These are phyloP conservation scores for Agrypnia vestita DNA, from an alignment of 1,140 invertebrate species.

Conservation along the genomic window DNA sequence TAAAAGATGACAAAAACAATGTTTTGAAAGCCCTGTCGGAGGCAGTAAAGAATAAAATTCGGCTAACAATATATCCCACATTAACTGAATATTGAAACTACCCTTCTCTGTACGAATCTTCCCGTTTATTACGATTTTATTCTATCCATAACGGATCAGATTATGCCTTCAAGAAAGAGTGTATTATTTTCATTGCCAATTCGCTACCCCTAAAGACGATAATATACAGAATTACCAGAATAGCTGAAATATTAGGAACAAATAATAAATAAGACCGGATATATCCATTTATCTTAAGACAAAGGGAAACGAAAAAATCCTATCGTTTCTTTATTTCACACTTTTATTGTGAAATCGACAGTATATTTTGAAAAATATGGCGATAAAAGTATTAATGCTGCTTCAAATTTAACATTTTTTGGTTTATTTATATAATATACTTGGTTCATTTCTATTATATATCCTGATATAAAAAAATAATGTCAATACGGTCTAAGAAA, in stretches of 20 bases:
- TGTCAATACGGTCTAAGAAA: neutral
- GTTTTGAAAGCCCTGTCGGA: too few species aligned
- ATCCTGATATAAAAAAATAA: neutral
- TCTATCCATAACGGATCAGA: neutral
- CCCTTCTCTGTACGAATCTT: neutral
- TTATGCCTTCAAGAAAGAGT: constrained; percentile 18
- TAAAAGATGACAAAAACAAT: too few species aligned
- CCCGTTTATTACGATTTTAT: constrained; percentile 29
- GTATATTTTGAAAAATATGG: too few species aligned
- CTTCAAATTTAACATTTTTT: neutral
- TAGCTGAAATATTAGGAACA: constrained; percentile 3
- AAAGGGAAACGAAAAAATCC: too few species aligned
- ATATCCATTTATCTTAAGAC: neutral
- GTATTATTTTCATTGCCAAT: constrained; percentile 26
- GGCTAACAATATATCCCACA: too few species aligned
- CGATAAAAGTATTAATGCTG: neutral
- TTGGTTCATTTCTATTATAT: neutral
- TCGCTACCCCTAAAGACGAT: neutral
- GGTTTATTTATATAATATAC: neutral
- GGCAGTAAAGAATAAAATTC: too few species aligned
- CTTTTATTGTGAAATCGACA: too few species aligned
- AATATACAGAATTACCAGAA: constrained; percentile 16
- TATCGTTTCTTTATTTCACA: too few species aligned
- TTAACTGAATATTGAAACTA: too few species aligned
- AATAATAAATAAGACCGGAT: constrained; percentile 20